phyloP scores from a whole-genome alignment of 1,140 invertebrate genomes.

The Diabrotica virgifera region DNA sequence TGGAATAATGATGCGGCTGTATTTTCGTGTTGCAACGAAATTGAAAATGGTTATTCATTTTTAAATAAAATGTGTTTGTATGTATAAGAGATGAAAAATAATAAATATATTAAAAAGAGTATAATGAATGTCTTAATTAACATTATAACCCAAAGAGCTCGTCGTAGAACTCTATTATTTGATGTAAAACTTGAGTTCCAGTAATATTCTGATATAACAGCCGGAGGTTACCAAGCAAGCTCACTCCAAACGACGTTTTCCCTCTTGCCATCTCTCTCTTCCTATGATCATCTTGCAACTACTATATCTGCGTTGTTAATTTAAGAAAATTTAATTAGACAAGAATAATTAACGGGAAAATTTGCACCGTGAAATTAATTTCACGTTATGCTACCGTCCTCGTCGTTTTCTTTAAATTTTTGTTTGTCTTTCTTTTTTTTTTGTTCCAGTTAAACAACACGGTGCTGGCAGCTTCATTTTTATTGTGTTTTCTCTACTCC shows the following conservation, averaged over 20 bases:
- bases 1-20: too few relatives aligned
- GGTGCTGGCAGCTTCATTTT: too few relatives aligned
- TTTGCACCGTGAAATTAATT: constrained; percentile 15
- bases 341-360: constrained; percentile 16
- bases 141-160: neutral
- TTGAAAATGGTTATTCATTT: too few relatives aligned
- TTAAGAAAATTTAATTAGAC: constrained; percentile 16
- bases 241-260: neutral
- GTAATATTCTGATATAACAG: constrained; percentile 20
- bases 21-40: too few relatives aligned
- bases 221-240: constrained; percentile 14
- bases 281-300: neutral
- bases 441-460: too few relatives aligned
- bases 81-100: too few relatives aligned
- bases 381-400: constrained; percentile 11
- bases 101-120: too few relatives aligned
- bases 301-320: constrained; percentile 9
- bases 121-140: too few relatives aligned
- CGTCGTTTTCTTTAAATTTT: neutral
- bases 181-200: constrained; percentile 17
- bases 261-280: neutral
- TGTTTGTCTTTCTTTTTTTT: too few relatives aligned
- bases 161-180: constrained; percentile 24
- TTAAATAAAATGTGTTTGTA: too few relatives aligned
- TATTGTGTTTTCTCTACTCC: too few relatives aligned